A percentile compares a stretch with the other conserved stretches of the same genome.
phyloP scores from a whole-genome alignment of 2,797 vertebrate genomes.

The Furcifer pardalis region DNA sequence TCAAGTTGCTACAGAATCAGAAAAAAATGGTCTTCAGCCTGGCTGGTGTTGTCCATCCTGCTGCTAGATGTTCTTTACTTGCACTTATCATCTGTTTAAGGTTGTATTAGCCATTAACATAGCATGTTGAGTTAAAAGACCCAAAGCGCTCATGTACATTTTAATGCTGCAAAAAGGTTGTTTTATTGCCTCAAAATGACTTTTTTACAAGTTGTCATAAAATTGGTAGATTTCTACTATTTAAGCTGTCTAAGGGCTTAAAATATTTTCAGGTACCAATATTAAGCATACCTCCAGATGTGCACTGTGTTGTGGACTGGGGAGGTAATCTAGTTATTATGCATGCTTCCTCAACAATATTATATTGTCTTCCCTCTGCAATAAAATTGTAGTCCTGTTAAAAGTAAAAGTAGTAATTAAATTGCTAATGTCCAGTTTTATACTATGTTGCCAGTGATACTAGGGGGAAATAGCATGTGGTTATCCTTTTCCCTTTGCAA shows the following conservation, averaged over 20 bases:
- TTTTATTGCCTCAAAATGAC: constrained; percentile 37
- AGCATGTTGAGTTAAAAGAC: constrained; percentile 34
- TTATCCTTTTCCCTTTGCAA: constrained; percentile 32
- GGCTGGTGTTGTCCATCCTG: neutral
- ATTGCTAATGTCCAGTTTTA: constrained; percentile 25
- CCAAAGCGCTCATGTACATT: constrained; percentile 33
- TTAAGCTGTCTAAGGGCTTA: constrained; percentile 30
- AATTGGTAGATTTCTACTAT: neutral
- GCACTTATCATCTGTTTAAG: constrained; percentile 22
- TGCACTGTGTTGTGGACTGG: constrained; percentile 25
- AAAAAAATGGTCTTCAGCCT: no score
- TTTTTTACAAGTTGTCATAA: constrained; percentile 37
- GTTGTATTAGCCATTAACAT: neutral
- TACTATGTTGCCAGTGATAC: constrained; percentile 10
- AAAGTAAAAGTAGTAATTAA: constrained; percentile 46
- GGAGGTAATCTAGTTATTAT: constrained; percentile 1
- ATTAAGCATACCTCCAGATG: constrained; percentile 48
- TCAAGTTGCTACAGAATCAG: no score
- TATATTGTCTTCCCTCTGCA: neutral
- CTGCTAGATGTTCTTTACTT: neutral
- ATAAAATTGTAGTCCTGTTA: constrained; percentile 51
- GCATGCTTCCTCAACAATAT: constrained; percentile 44
- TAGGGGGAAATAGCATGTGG: constrained; percentile 22
- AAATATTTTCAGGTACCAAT: constrained; percentile 35
- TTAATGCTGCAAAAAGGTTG: constrained; percentile 26